Evolutionary conservation across 2,888 invertebrate genomes (phyloP).

Genomic region (Podotricha telesiphe): DNA sequence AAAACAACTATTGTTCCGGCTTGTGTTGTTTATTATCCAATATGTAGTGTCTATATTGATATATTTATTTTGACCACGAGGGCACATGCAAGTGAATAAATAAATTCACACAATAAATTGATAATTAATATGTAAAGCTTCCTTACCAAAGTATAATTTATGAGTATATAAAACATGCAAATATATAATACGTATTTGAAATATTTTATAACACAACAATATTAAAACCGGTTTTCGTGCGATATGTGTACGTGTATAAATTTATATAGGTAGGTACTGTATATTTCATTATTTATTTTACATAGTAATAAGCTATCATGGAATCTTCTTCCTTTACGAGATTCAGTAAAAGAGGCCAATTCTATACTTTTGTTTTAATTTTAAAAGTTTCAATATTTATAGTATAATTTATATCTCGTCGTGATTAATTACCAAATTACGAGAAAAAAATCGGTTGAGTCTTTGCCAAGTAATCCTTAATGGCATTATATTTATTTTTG

Average conservation of each 20-base stretch:
- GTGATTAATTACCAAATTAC: too few relatives aligned
- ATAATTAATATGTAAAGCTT: conserved; percentile 4
- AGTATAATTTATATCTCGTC: too few relatives aligned
- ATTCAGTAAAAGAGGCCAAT: too few relatives aligned
- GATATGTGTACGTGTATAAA: too few relatives aligned
- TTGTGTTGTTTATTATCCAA: conserved; percentile 1
- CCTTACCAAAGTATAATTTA: conserved; percentile 2
- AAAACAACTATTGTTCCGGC: too few relatives aligned
- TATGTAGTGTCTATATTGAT: not conserved
- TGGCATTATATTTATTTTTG: too few relatives aligned
- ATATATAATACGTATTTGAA: not conserved
- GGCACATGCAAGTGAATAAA: not conserved
- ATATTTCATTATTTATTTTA: not conserved
- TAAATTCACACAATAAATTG: not conserved
- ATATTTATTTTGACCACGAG: not conserved
- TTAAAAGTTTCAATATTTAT: too few relatives aligned
- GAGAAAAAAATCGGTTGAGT: too few relatives aligned
- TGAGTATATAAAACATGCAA: not conserved
- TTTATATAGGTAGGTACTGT: not conserved
- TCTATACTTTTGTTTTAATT: too few relatives aligned
- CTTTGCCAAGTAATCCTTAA: too few relatives aligned
- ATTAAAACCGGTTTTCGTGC: not conserved
- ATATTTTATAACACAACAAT: not conserved
- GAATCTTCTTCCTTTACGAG: too few relatives aligned
- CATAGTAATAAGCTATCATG: not conserved